Evolutionary conservation across 2,888 invertebrate species (phyloP), one percentile per base, ranked within the genome.

Genomic region (Amitus sp.): DNA sequence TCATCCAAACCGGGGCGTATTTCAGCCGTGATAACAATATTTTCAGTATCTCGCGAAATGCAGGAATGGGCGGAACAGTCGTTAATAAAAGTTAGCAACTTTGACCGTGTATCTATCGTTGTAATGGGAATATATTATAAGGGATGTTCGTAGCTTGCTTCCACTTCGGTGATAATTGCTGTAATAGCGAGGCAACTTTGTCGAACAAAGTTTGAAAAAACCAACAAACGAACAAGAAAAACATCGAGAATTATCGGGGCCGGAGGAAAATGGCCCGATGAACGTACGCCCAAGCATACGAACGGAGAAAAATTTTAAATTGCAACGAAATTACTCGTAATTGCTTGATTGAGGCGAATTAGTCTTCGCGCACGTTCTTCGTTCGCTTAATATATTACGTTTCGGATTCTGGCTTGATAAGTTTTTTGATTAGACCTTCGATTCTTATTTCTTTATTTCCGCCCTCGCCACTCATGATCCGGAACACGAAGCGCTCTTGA

Each of bases 301-400:
- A n/a, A n/a, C n/a, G n/a, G n/a, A n/a, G 70, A 69, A 70, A 73
- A 74, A 73, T 74, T 75, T 71, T 66, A 66, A 70, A 65, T 67
- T 68, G 73, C 67, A 71, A 55, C 71, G 67, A 74, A 74, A 76
- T 77, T 75, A 73, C 65, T 67, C 71, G 71, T 75, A 75, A 77
- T 77, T 76, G 73, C 67, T 73, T 71, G 72, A 73, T 74, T 73
- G 74, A 63, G 68, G 68, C 58, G 66, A 65, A 76, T 72, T 72
- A 72, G 69, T 71, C 73, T 67, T 67, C 66, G 65, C 61, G 56
- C 55, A 59, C 47, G 60, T 62, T 57, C 66, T 60, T 62, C 62
- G 63, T 63, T 65, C 71, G 68, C 62, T 62, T 68, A 68, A 76
- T 74, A 72, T 71, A 76, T 77, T 69, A 70, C 71, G 67, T 67